Evolutionary conservation across 2,797 vertebrate species (phyloP), one percentile per base, ranked within the genome.

Genomic region (Sphenopsis melanotis): DNA sequence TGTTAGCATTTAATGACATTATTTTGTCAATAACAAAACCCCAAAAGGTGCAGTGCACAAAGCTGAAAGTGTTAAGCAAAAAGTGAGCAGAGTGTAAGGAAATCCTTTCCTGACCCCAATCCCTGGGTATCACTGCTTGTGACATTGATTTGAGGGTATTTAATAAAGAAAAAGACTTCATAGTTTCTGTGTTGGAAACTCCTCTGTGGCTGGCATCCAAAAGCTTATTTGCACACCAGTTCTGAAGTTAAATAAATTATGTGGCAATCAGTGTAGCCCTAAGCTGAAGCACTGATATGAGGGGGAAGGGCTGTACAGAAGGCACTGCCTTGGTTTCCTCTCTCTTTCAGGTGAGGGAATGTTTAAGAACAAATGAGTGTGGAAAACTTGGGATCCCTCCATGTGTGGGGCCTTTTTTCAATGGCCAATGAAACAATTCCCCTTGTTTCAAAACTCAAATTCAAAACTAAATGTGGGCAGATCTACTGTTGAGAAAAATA

Each of bases 91-190:
- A 65, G 27, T 37, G 0, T n/a, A 79, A 84, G 63, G 63, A 93
- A 90, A 89, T 77, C 52, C 63, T 92, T 70, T 56, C 37, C 34
- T 81, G 78, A 79, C 79, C 22, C n/a, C 30, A 57, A 0, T 77
- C 56, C 68, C 57, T 90, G 66, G 10, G 8, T 77, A 9, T 89
- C 44, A 5, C 34, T 68, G 69, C 66, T 79, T 59, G 57, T 88
- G 88, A 36, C 60, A 16, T 64, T 91, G 83, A 86, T 95, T 90
- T 76, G 85, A 86, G 80, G 13, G 41, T 65, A 23, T 90, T 95
- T 87, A 90, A 90, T 90, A 55, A 75, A 83, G 78, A 66, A 37
- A 37, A 77, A 53, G 27, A 60, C 34, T 79, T 63, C 30, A 16
- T 59, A 9, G 44, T 56, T 92, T 53, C 57, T 66, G 44, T 47